Base-by-base conservation (phyloP, 2,113 vertebrate genomes). In the Thunnus thynnus region DNA sequence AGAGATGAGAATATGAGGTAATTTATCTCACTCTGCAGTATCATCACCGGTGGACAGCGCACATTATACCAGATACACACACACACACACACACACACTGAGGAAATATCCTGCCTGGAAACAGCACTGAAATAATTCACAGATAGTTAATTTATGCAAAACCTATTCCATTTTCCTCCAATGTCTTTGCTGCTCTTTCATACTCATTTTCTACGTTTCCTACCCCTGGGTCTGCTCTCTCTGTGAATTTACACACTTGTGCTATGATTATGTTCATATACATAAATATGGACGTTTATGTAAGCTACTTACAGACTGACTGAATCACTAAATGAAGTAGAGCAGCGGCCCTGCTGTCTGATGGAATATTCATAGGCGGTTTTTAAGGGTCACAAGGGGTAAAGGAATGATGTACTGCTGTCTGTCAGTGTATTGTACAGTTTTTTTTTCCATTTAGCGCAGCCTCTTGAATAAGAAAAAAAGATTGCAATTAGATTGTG, bases 301-400 rank as follows among this genome's bases (percentile, higher is more conserved):
- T 93, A 91, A 94, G 84, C 57, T 77, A 86, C 88, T 93, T 76
- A 84, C 72, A 83, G 67, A 13, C 51, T 63, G 85, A 69, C 75
- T 82, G 76, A 88, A 75, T 79, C 69, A 72, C 54, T 72, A 67
- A 82, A 86, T 82, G 87, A 88, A 67, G 79, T 48, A 71, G 78
- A 76, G 60, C 44, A 62, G 27, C 60, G 73, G 63, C 69, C 50
- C 68, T 85, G 85, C 67, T 57, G 70, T 41, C 47, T 78, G 78
- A 77, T 87, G 81, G 90, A 93, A 94, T 94, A 94, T 95, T 94
- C 87, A 94, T 92, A 75, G 58, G 16, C 25, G 20, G 83, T 72
- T 89, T 80, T 87, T 64, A 83, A 72, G 87, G 87, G 88, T 83
- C 54, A 48, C 47, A 12, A 58, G 54, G 47, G 76, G 81, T 72